phyloP scores from a whole-genome alignment of 2,888 invertebrate species.

The Pediacus dermestoides region DNA sequence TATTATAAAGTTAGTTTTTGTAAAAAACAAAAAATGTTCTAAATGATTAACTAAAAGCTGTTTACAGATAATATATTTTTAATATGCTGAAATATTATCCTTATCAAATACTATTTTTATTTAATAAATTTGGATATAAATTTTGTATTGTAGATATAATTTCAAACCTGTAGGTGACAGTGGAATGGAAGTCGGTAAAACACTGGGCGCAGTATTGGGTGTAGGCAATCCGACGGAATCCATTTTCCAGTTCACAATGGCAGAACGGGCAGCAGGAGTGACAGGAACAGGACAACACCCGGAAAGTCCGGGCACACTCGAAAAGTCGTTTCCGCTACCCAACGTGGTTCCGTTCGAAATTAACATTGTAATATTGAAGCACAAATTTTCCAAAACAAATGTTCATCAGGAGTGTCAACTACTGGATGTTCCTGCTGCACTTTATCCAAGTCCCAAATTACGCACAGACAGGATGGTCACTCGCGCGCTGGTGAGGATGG shows the following conservation, averaged over 20 bases:
- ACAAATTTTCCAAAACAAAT: slow-evolving; percentile 4
- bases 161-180: slow-evolving; percentile 59
- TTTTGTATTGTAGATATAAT: no score
- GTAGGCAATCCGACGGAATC: slow-evolving; percentile 56
- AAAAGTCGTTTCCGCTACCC: slow-evolving; percentile 53
- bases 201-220: slow-evolving; percentile 54
- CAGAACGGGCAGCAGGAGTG: slow-evolving; percentile 52
- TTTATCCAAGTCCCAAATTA: background rate
- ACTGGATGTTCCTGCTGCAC: background rate
- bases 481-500: background rate
- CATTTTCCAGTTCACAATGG: slow-evolving; percentile 58
- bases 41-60: no score
- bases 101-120: no score
- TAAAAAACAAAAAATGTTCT: no score
- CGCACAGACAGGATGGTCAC: background rate
- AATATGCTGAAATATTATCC: no score
- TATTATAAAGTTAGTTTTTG: no score
- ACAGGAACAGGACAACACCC: slow-evolving; percentile 54
- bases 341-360: slow-evolving; percentile 62
- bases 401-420: no score
- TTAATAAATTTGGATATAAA: no score
- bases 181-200: slow-evolving; percentile 51
- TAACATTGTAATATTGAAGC: slow-evolving; percentile 52
- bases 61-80: no score
- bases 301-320: slow-evolving; percentile 47